These are phyloP conservation scores for Heterocephalus glaber DNA, from an alignment of 2,113 vertebrate genomes.

Conservation along the genomic window DNA sequence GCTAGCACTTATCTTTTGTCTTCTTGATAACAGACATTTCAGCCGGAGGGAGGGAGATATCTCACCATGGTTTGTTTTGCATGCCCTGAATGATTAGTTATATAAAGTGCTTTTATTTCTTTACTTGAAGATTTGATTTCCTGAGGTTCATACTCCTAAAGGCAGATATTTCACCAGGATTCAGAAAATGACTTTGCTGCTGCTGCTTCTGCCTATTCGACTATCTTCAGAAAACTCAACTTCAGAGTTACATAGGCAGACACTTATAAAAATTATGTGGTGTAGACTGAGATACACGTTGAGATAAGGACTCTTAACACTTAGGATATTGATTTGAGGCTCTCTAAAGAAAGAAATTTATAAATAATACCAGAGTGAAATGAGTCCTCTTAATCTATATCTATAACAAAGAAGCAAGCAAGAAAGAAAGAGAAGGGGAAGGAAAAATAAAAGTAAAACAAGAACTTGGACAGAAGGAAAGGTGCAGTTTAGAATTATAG, in stretches of 20 bases:
- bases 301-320: neutral
- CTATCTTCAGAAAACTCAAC: neutral
- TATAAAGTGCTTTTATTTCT: neutral
- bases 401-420: neutral
- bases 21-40: neutral
- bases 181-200: neutral
- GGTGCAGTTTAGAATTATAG: neutral
- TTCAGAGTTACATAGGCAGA: neutral
- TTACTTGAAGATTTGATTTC: neutral
- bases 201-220: neutral
- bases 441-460: neutral
- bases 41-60: neutral
- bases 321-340: neutral
- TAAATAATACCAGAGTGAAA: neutral
- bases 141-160: neutral
- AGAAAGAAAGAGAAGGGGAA: too few species aligned
- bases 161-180: neutral
- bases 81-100: neutral
- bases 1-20: neutral
- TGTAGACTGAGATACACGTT: neutral
- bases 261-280: fast-evolving
- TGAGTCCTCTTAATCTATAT: neutral
- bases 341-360: neutral
- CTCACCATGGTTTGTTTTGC: neutral
- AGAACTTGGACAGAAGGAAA: neutral